Evolutionary conservation across 2,888 invertebrate genomes (phyloP), one percentile per base, ranked within the genome.

Genomic region (Stenchaetothrips biformis): DNA sequence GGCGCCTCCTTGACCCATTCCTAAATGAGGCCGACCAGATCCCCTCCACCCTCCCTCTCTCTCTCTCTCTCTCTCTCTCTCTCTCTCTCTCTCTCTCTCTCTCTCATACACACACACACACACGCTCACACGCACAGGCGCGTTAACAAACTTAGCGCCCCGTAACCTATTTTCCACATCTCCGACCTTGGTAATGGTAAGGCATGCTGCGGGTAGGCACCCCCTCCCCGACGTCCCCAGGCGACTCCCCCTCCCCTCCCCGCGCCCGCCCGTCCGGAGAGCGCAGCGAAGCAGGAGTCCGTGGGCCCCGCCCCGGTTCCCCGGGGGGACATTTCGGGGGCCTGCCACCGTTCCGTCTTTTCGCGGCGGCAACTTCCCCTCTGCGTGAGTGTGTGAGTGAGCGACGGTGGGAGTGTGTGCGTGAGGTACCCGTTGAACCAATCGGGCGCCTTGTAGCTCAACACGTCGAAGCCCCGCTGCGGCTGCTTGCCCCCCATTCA

Each of bases 121-220:
- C 37, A 4, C 37, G 1, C 37, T 4, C 37, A 37, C 37, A 37
- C 37, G 37, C 37, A 37, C 37, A 37, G 37, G 37, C 37, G 37
- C 37, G 37, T 37, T 37, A 37, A 37, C 37, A 59, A 59, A 59
- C 59, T 18, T 9, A 53, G 59, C 59, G 59, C 67, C 67, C 37
- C 67, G 21, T 74, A 74, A 74, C 67, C 67, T 74, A 74, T 74
- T 74, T 74, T 74, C 67, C 67, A 74, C 67, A 21, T 74, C 67
- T 74, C 67, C 67, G 67, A 74, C 67, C 67, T 74, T 74, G 67
- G 67, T 74, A 74, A 74, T 74, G 67, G 67, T 74, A 21, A 74
- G 67, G 21, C 67, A 18, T 18, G 53, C 53, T 13, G 13, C 9
- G 13, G 53, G 53, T 16, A 67, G 67, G n/a, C 67, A 53, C 53